Conservation (phyloP, 2,888 invertebrate genomes). For the Drosophila picticornis region DNA sequence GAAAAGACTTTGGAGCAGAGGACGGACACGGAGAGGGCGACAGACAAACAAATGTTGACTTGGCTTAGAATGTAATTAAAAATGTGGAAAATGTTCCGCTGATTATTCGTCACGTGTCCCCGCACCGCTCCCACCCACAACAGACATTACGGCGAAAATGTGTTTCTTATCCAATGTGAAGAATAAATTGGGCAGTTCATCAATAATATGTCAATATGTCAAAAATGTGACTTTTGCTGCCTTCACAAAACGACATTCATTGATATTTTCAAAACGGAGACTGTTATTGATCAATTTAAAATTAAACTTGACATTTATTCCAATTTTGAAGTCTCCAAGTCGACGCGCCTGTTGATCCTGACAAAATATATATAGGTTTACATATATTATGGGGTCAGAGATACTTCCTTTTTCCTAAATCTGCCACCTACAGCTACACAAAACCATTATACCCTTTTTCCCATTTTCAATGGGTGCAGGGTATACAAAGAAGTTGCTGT, state of each 20-base stretch:
- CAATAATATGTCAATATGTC: background rate
- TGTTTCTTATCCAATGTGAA: background rate
- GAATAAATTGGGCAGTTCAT: background rate
- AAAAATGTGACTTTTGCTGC: background rate
- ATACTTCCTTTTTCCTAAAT: background rate
- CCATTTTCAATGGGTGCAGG: background rate
- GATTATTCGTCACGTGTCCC: constrained; percentile 51
- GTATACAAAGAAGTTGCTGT: background rate
- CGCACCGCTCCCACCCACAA: background rate
- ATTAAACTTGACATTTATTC: background rate
- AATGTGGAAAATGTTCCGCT: constrained; percentile 52
- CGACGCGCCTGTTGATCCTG: background rate
- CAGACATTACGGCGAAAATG: background rate
- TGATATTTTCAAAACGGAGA: background rate
- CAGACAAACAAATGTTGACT: constrained; percentile 63
- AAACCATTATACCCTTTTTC: background rate
- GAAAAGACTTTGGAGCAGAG: background rate
- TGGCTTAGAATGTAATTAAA: constrained; percentile 70
- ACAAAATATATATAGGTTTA: no score
- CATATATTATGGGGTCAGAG: background rate
- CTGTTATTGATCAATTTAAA: background rate
- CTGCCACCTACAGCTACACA: background rate
- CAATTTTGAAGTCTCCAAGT: background rate
- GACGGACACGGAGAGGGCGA: background rate
- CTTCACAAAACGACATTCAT: background rate